Base-by-base conservation (phyloP, 2,113 vertebrate species). In the Pseudorhombus dupliciocellatus region DNA sequence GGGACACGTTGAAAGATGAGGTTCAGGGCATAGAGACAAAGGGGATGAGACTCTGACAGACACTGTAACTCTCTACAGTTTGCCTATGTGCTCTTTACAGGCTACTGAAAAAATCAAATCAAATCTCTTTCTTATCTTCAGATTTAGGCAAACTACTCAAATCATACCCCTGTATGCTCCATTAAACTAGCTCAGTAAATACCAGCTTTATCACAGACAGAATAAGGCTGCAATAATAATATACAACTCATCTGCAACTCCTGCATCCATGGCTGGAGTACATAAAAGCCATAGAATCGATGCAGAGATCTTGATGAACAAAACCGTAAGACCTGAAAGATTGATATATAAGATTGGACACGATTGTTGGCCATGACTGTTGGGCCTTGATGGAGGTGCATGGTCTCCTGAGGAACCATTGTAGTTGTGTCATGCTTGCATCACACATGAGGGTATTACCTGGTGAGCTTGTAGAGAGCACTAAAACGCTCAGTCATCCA, bases 1-100 rank as follows among this genome's bases (percentile, higher is more conserved):
- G 2, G 61, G 44, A 77, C 92, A 79, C n/a, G 85, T 79, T 84
- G 83, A 83, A 77, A 71, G 79, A 89, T 84, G 79, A 81, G 76
- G 66, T 81, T 56, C 51, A 72, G 59, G 14, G 62, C 73, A 42
- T 18, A 53, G 66, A 22, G 53, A 52, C 59, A 51, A 77, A 75
- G 30, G 44, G 16, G 16, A 31, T 66, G 58, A 64, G 51, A 73
- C 31, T 66, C 5, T 54, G 73, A 64, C 20, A 64, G n/a, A 30
- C 50, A 70, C 14, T 69, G 67, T 56, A 76, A 62, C 50, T 1
- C 53, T 74, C 12, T 50, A 40, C 42, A 5, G 9, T 37, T 70
- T 56, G 18, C 16, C 11, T 55, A 26, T 61, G 20, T 71, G 53
- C 31, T 61, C 52, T 66, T 28, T 54, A 2, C 11, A 75, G 26